Base-by-base conservation (phyloP, 2,113 vertebrate genomes). In the Sminthopsis crassicaudata region DNA sequence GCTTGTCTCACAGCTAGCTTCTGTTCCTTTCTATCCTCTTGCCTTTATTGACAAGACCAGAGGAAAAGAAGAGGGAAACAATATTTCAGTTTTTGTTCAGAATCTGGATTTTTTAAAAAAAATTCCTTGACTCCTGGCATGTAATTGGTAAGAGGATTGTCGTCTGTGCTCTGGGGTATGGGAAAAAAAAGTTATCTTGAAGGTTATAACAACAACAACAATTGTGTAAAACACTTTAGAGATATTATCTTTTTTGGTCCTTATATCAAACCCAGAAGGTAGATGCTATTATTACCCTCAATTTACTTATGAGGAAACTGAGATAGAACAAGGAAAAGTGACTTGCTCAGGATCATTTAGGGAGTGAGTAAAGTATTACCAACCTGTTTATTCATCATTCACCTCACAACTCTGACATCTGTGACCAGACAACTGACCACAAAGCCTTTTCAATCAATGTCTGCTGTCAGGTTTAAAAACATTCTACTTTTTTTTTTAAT, bases 391-490 rank as follows among this genome's bases (percentile, higher is more conserved):
- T 52, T 9, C 46, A 1, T 67, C 11, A 9, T 67, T n/a, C 2
- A 94, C 26, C 14, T n/a, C 46, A 25, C 89, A 53, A 57, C 25
- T 46, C n/a, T 27, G 46, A 90, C 52, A 92, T 88, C 92, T 96
- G 52, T 93, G 48, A 95, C 60, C 14, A 94, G 52, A 94, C 50
- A 76, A 76, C 60, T 30, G 36, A 76, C 4, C 12, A 26, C 27
- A 95, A 42, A 51, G 91, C 89, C 27, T 26, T 91, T 91, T 60
- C 55, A 95, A 89, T 53, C 52, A 23, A 12, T 67, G 55, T 54
- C 92, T 91, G 91, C 67, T 90, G 96, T 93, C 91, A 94, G 67
- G 46, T 90, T 96, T 53, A 50, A 96, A 76, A 95, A 93, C 90
- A 76, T 76, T 57, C 36, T 16, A 25, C 50, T 46, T 51, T 94